Conservation (phyloP, 2,113 vertebrate genomes). For the Mesembrinibis cayennensis region DNA sequence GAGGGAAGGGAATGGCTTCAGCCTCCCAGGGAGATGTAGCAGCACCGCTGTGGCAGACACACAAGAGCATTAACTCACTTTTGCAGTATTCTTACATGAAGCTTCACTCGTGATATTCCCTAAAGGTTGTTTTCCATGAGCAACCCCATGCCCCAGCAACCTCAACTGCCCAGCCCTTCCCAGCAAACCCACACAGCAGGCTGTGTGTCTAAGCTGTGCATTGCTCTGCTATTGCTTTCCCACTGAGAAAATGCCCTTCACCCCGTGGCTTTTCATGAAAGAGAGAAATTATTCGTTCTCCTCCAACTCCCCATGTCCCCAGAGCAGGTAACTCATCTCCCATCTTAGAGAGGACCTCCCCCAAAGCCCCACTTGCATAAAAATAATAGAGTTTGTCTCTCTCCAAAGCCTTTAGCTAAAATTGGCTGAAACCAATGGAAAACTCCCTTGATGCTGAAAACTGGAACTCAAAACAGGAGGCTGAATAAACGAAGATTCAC, state of each 20-base stretch:
- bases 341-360: background rate
- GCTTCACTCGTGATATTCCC: background rate
- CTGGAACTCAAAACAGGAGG: background rate
- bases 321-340: background rate
- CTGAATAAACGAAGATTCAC: background rate
- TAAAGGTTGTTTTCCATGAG: background rate
- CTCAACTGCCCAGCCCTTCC: background rate
- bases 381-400: background rate
- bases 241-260: background rate
- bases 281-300: background rate
- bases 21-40: background rate
- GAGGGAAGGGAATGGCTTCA: background rate
- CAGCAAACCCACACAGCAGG: rapidly evolving
- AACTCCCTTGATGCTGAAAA: background rate
- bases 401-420: background rate
- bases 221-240: background rate
- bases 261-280: background rate
- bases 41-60: background rate
- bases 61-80: background rate
- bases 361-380: background rate
- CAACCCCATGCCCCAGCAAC: background rate
- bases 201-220: background rate
- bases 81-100: background rate
- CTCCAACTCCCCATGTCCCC: background rate
- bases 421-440: background rate